Evolutionary conservation across 1,140 invertebrate species (phyloP), one percentile per base, ranked within the genome.

Genomic region (Trinorchestia longiramus): DNA sequence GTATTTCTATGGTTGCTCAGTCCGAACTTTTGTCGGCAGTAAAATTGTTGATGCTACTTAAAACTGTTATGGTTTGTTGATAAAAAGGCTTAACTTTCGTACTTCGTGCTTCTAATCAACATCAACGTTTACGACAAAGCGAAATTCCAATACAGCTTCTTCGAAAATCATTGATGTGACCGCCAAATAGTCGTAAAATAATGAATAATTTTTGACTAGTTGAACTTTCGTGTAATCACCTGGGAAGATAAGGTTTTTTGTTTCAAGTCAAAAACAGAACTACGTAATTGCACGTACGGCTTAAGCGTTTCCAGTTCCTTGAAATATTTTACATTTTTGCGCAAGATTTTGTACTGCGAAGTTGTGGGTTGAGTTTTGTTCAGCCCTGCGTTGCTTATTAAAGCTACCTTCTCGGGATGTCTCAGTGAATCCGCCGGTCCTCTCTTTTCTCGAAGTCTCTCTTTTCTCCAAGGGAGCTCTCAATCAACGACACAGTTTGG

Each of bases 181-280:
- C 62, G 62, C 62, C 62, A 23, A 77, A 77, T 77, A 77, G 62
- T 77, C 62, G 62, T 77, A 77, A 77, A 77, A 77, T 77, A 77
- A 77, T 11, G 8, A 77, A 77, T 77, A 87, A 43, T 92, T n/a
- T 96, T 47, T 96, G 87, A 53, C n/a, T n/a, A 36, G 15, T 43
- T 95, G 23, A 57, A 95, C 77, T 62, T 96, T 53, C 42, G 77
- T 95, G 87, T 57, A 43, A 95, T n/a, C 1, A 19, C 15, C 3
- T 15, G 11, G 36, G 8, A 36, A 19, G 28, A 77, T 36, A 28
- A 53, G 47, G 47, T 53, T 53, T 53, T 19, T 53, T 19, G 47
- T 8, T 19, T 53, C 47, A 19, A 6, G 6, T 53, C 47, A 53
- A 53, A n/a, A 53, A 19, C 19, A 53, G 47, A 53, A 19, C 47